These are phyloP conservation scores for Menidia beryllina DNA, from an alignment of 2,113 vertebrate species.

Conservation along the genomic window DNA sequence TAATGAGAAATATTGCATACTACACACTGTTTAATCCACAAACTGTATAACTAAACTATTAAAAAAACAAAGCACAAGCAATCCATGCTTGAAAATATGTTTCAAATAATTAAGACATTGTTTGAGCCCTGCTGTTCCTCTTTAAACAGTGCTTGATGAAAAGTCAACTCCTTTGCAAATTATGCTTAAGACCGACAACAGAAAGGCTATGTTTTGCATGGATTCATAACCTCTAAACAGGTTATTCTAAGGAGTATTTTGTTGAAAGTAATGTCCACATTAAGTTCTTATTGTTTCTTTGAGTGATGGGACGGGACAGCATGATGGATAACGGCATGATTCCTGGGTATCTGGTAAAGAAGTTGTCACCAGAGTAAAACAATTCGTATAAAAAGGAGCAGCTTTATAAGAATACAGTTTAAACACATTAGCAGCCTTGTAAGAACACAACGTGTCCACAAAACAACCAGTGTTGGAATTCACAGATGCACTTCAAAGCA, in stretches of 20 bases:
- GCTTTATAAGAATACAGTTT: constrained; percentile 34
- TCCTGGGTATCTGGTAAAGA: too few relatives aligned
- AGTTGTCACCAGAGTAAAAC: too few relatives aligned
- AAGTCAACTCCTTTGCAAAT: background rate
- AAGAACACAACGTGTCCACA: constrained; percentile 5
- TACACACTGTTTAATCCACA: background rate
- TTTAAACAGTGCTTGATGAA: background rate
- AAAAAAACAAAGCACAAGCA: background rate
- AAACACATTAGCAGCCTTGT: constrained; percentile 45
- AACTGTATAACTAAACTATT: constrained; percentile 7
- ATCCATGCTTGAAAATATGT: background rate
- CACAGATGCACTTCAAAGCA: constrained; percentile 24
- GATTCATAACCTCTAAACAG: background rate
- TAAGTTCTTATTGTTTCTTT: background rate
- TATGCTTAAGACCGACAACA: background rate
- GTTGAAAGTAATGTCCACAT: background rate
- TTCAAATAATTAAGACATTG: background rate
- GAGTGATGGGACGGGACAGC: too few relatives aligned
- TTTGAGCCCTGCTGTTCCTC: background rate
- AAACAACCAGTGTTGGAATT: background rate
- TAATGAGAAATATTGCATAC: constrained; percentile 14
- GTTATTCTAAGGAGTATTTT: too few relatives aligned
- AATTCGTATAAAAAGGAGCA: constrained; percentile 23
- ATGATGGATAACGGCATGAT: too few relatives aligned
- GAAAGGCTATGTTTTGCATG: background rate